phyloP scores from a whole-genome alignment of 2,888 invertebrate genomes.

The Eretmocerus hayati region DNA sequence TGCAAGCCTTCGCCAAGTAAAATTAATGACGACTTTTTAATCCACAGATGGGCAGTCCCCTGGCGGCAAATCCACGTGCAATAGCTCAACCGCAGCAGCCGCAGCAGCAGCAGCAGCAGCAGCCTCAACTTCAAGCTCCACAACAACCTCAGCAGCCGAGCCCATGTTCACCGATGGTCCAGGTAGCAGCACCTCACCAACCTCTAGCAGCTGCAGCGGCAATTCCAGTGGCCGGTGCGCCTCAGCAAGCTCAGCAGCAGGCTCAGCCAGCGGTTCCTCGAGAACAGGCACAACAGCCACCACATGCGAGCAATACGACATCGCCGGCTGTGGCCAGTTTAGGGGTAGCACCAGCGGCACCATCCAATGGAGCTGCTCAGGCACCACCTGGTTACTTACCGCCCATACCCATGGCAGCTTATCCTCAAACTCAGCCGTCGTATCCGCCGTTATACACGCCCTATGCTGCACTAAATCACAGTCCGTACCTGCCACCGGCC shows the following conservation, averaged over 20 bases:
- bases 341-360: conserved; percentile 53
- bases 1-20: background rate
- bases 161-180: conserved; percentile 29
- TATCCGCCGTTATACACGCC: conserved; percentile 72
- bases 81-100: conserved; percentile 54
- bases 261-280: conserved; percentile 42
- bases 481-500: conserved; percentile 60
- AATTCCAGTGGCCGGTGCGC: conserved; percentile 56
- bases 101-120: conserved; percentile 40
- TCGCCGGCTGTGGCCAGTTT: conserved; percentile 51
- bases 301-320: conserved; percentile 38
- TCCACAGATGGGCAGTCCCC: conserved; percentile 45
- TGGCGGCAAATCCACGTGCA: conserved; percentile 47
- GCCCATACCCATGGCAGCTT: conserved; percentile 43
- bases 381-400: conserved; percentile 40
- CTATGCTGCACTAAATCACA: conserved; percentile 66
- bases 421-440: conserved; percentile 47
- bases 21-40: background rate
- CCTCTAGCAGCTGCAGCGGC: conserved; percentile 54
- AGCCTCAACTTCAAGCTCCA: conserved; percentile 27
- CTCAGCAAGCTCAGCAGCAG: conserved; percentile 37
- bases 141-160: conserved; percentile 8
- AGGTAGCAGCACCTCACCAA: conserved; percentile 48
- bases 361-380: conserved; percentile 47
- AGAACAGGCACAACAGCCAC: conserved; percentile 41